phyloP scores from a whole-genome alignment of 2,113 vertebrate species.

The Psittacara wagleri region DNA sequence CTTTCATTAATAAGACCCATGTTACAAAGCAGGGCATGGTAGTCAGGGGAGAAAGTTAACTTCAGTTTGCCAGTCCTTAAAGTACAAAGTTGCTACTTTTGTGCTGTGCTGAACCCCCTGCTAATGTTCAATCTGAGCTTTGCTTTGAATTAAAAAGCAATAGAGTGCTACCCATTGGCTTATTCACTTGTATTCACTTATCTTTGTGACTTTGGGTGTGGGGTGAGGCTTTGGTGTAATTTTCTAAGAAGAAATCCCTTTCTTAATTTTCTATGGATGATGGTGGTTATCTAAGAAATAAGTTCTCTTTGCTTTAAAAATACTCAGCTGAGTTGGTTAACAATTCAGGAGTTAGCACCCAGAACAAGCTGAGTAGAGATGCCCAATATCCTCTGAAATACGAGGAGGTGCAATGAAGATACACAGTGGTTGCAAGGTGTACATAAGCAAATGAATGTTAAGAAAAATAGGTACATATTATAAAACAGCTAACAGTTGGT shows the following conservation, averaged over 20 bases:
- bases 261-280: rapidly evolving
- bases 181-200: neutral
- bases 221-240: neutral
- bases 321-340: neutral
- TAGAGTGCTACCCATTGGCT: neutral
- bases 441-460: neutral
- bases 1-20: neutral
- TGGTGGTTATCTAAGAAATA: neutral
- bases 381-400: neutral
- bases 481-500: neutral
- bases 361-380: neutral
- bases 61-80: neutral
- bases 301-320: neutral
- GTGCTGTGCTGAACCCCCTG: neutral
- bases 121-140: neutral
- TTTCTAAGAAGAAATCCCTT: neutral
- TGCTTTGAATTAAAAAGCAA: neutral
- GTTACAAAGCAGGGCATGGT: neutral
- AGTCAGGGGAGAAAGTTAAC: neutral
- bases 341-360: neutral
- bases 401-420: neutral
- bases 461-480: neutral
- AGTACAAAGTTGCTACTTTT: neutral
- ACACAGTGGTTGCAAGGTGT: rapidly evolving
- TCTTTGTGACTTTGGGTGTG: neutral